Evolutionary conservation across 2,113 vertebrate species (phyloP).

Genomic region (Vulpes ferrilata): DNA sequence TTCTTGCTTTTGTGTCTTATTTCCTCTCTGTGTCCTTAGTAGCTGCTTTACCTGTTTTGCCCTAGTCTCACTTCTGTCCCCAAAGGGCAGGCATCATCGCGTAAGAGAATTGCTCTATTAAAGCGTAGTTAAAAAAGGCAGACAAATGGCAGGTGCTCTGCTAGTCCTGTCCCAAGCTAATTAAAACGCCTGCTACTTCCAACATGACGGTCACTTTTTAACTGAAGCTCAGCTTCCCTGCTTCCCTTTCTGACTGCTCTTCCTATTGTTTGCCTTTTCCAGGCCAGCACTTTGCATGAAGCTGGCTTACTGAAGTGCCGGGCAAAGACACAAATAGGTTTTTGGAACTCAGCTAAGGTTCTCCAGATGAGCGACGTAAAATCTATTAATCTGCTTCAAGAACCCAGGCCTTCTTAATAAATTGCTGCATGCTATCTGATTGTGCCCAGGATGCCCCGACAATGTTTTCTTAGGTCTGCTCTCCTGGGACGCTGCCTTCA

Average conservation of each 20-base stretch:
- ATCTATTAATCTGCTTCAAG: not conserved
- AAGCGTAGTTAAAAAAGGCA: not conserved
- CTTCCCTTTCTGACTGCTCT: not conserved
- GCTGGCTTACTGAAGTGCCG: not conserved
- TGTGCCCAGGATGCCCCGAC: not conserved
- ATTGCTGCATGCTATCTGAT: not conserved
- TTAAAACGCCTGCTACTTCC: not conserved
- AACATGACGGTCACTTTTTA: not conserved
- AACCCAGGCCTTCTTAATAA: constrained; percentile 30
- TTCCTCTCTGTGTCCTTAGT: not conserved
- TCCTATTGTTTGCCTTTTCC: not conserved
- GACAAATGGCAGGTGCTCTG: not conserved
- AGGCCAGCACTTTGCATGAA: not conserved
- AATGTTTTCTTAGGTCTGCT: not conserved
- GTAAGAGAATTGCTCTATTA: not conserved
- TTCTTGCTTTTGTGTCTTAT: not conserved
- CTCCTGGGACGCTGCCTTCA: constrained; percentile 29
- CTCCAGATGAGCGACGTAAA: constrained; percentile 7
- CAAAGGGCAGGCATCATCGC: not conserved
- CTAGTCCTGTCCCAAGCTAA: not conserved
- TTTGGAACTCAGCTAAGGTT: constrained; percentile 44
- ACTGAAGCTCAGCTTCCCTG: not conserved
- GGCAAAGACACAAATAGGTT: not conserved
- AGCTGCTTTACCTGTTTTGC: not conserved
- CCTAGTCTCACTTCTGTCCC: not conserved